Evolutionary conservation across 2,888 invertebrate genomes (phyloP).

Genomic region (Elegia similella): DNA sequence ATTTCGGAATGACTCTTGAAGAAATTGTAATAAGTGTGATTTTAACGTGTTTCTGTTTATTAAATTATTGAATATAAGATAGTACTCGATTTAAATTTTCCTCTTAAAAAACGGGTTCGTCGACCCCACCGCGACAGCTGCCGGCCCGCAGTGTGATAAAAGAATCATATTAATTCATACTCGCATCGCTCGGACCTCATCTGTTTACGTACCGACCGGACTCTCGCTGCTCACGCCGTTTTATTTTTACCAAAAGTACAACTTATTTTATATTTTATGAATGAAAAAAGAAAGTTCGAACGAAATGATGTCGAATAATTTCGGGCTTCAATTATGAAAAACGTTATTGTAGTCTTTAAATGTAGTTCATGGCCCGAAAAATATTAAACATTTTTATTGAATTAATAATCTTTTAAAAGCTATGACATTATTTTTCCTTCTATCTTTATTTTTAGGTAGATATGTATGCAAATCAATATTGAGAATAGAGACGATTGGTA

Average conservation of each 20-base stretch:
- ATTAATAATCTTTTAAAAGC: no score
- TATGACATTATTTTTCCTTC: no score
- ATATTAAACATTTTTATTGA: no score
- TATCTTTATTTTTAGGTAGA: no score
- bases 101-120: constrained; percentile 42
- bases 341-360: background rate
- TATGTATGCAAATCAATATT: no score
- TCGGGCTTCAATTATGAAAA: background rate
- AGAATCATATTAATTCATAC: constrained; percentile 60
- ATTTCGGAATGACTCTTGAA: no score
- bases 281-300: constrained; percentile 10
- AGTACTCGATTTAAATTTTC: background rate
- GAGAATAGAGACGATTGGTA: no score
- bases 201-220: constrained; percentile 35
- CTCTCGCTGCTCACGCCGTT: constrained; percentile 16
- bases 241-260: constrained; percentile 13
- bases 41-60: background rate
- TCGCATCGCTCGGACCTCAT: constrained; percentile 28
- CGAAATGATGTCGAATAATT: background rate
- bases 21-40: no score
- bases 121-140: constrained; percentile 48
- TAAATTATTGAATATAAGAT: background rate
- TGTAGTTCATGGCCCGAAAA: background rate
- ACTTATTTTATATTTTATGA: constrained; percentile 11
- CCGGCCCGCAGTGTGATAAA: constrained; percentile 57